Conservation (phyloP, 35 echinoderm and acorn worm species). For the Strongylocentrotus purpuratus region DNA sequence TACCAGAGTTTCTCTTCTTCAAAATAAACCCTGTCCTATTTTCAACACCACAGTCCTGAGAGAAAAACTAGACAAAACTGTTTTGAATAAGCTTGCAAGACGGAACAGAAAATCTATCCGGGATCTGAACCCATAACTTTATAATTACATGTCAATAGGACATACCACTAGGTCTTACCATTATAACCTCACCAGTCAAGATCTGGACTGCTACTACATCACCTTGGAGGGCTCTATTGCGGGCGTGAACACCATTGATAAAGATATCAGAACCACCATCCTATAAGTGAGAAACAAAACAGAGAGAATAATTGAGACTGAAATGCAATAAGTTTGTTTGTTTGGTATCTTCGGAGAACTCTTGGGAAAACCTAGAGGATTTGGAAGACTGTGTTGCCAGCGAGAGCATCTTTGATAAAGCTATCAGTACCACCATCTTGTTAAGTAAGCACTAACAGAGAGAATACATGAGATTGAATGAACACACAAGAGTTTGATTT, state of each 20-base stretch:
- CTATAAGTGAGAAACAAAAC: constrained; percentile 42
- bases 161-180: neutral
- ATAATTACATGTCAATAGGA: too few species aligned
- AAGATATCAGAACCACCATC: constrained; percentile 83
- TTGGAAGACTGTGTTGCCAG: neutral
- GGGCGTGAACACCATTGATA: constrained; percentile 62
- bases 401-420: neutral
- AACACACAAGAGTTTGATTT: too few species aligned
- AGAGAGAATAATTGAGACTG: constrained; percentile 6
- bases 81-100: too few species aligned
- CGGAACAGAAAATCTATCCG: too few species aligned
- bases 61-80: too few species aligned
- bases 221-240: constrained; percentile 84
- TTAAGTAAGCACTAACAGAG: too few species aligned
- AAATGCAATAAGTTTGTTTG: neutral
- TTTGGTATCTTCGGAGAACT: neutral
- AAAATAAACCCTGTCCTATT: too few species aligned
- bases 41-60: too few species aligned
- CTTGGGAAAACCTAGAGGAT: neutral
- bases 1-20: too few species aligned
- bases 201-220: constrained; percentile 81
- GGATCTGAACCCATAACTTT: too few species aligned
- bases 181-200: constrained; percentile 33
- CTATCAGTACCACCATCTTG: neutral
- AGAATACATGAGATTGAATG: too few species aligned